phyloP scores from a whole-genome alignment of 2,797 vertebrate genomes.

The Catostomus latipinnis region DNA sequence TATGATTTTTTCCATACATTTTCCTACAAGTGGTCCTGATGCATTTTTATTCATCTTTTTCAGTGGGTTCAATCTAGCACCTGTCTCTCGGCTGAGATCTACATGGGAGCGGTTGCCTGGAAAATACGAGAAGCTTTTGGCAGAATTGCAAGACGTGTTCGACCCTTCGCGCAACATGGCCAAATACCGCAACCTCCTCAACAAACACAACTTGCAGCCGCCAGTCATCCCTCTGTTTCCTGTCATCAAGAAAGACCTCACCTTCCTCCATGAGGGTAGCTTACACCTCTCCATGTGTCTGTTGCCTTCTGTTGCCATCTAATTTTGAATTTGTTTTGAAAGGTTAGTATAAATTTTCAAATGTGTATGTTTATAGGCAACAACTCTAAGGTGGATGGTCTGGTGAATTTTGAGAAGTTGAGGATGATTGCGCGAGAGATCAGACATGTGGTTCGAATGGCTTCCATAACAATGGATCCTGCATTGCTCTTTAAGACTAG shows the following conservation, averaged over 20 bases:
- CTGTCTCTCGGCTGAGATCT: conserved; percentile 92
- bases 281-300: neutral
- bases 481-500: conserved; percentile 96
- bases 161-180: conserved; percentile 99
- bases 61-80: conserved; percentile 95
- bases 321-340: neutral
- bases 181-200: conserved; percentile 97
- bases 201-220: conserved; percentile 97
- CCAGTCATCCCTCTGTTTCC: conserved; percentile 98
- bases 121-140: conserved; percentile 97
- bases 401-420: conserved; percentile 98
- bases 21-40: neutral
- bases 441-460: conserved; percentile 96
- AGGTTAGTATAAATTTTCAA: neutral
- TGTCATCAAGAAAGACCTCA: conserved; percentile 99
- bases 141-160: conserved; percentile 97
- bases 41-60: conserved; percentile 9
- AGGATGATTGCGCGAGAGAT: conserved; percentile 99
- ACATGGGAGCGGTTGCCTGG: conserved; percentile 98
- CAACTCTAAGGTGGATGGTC: conserved; percentile 96
- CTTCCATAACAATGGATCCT: conserved; percentile 96
- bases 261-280: conserved; percentile 96
- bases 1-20: no score
- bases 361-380: conserved; percentile 80
- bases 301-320: neutral